phyloP scores from a whole-genome alignment of 2,888 invertebrate genomes.

The Chaetogeoica ovagalla region DNA sequence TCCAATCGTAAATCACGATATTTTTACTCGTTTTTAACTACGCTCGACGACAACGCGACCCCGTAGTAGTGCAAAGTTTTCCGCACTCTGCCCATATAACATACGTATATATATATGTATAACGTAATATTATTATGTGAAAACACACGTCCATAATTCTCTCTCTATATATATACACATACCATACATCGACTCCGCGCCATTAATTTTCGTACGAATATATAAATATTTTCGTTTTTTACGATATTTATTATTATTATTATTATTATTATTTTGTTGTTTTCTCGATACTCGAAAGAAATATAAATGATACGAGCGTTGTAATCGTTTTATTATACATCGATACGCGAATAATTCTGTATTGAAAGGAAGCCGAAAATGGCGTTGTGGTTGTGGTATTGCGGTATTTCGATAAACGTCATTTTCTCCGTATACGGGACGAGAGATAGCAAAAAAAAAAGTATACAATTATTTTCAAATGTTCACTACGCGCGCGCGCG shows the following conservation, averaged over 20 bases:
- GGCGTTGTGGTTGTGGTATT: not conserved
- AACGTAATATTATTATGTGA: too few relatives aligned
- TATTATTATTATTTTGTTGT: too few relatives aligned
- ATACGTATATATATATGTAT: too few relatives aligned
- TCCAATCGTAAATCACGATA: conserved; percentile 30
- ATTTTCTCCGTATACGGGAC: not conserved
- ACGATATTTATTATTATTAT: too few relatives aligned
- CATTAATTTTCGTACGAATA: too few relatives aligned
- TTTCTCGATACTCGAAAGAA: not conserved
- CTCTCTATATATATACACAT: too few relatives aligned
- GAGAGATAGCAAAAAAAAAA: conserved; percentile 4
- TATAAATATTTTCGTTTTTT: too few relatives aligned
- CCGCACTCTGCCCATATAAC: not conserved
- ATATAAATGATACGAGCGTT: not conserved
- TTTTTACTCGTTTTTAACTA: not conserved
- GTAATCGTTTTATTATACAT: not conserved
- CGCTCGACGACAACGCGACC: not conserved
- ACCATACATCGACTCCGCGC: too few relatives aligned
- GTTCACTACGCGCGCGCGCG: not conserved
- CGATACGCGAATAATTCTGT: not conserved
- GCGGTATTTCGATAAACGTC: conserved; percentile 14
- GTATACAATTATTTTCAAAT: conserved; percentile 31
- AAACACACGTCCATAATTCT: too few relatives aligned
- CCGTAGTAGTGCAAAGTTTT: not conserved
- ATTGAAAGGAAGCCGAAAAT: not conserved